Evolutionary conservation across 2,797 vertebrate genomes (phyloP), one percentile per base, ranked within the genome.

Genomic region (Muscicapa striata): DNA sequence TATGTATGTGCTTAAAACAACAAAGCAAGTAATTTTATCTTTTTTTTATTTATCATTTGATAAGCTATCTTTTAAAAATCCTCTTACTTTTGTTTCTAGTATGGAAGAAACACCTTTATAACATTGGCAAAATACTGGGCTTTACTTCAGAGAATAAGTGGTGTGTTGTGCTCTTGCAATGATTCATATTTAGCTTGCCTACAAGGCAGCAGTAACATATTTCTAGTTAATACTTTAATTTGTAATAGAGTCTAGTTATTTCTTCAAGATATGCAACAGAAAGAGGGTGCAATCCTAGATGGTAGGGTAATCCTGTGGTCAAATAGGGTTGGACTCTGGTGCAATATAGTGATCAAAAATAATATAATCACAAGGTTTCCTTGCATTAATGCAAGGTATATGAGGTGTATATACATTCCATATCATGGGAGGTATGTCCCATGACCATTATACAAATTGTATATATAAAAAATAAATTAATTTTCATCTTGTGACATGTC

Each of bases 31-130:
- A 84, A 89, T 93, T 93, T 96, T 95, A 95, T 95, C 80, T 93
- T 74, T 83, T 75, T 75, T 92, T 91, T 93, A 52, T 97, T 97
- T 97, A 93, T 82, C 6, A 94, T 96, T 91, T 97, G 81, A 84
- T 97, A 97, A 96, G 46, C 62, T 93, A 93, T 82, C 92, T 85
- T 96, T 87, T 52, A 23, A 87, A 96, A 95, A 84, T 49, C n/a
- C 93, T 96, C 67, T 95, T 78, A 81, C 46, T 79, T 75, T 72
- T 84, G 59, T 83, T 96, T 95, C 36, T 87, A 88, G 48, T 84
- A 75, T 77, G 75, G 80, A 90, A 93, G 70, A 59, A 94, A 72
- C 79, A 85, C 41, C 54, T 72, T 92, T 85, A 46, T 69, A 94
- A 84, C 55, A 55, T 5, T 83, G 76, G 69, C 67, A 54, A 96